A percentile compares a stretch with the other conserved stretches of the same genome.
These are phyloP conservation scores for Microtus ochrogaster DNA, from an alignment of 2,113 vertebrate genomes.

Conservation along the genomic window DNA sequence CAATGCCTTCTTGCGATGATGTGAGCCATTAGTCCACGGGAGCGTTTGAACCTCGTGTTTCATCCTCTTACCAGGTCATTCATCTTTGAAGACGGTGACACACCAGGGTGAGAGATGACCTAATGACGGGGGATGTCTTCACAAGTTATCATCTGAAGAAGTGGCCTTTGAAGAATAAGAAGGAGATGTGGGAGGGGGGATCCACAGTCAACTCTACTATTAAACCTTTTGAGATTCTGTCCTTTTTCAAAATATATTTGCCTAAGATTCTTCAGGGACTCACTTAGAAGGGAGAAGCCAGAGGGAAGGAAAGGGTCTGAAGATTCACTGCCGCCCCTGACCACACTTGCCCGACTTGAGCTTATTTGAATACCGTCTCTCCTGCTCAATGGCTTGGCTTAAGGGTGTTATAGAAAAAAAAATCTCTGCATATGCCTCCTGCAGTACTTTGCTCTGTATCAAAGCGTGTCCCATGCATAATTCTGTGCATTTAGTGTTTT, in stretches of 20 bases:
- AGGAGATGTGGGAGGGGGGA: background rate
- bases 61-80: slow-evolving; percentile 65
- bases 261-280: slow-evolving; percentile 52
- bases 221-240: slow-evolving; percentile 49
- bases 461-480: slow-evolving; percentile 65
- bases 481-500: slow-evolving; percentile 61
- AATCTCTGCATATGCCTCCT: slow-evolving; percentile 32
- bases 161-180: slow-evolving; percentile 64
- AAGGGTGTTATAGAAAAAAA: slow-evolving; percentile 21
- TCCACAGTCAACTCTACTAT: slow-evolving; percentile 33
- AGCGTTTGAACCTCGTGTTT: slow-evolving; percentile 57
- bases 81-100: slow-evolving; percentile 67
- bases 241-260: slow-evolving; percentile 67
- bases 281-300: slow-evolving; percentile 41
- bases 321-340: background rate
- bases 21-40: slow-evolving; percentile 8
- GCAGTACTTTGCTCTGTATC: slow-evolving; percentile 72
- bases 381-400: slow-evolving; percentile 41
- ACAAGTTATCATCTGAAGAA: slow-evolving; percentile 60
- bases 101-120: slow-evolving; percentile 46
- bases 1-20: slow-evolving; percentile 9
- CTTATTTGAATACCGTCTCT: slow-evolving; percentile 55
- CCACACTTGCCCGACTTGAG: background rate
- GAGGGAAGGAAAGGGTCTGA: slow-evolving; percentile 31
- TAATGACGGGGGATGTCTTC: slow-evolving; percentile 56